Conservation (phyloP, 1,140 invertebrate species). For the Tenebrio molitor region DNA sequence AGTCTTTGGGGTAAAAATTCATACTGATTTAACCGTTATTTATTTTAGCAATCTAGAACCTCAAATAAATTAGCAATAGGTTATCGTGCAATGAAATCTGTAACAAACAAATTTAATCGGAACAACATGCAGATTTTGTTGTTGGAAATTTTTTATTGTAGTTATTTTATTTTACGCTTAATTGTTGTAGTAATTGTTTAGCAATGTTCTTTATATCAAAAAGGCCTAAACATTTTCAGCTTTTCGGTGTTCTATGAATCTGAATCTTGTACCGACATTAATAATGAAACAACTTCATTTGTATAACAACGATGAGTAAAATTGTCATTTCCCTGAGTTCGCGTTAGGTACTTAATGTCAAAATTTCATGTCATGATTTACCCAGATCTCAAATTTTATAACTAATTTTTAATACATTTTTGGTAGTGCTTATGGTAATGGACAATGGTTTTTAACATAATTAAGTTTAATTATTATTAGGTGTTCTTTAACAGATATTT, state of each 20-base stretch:
- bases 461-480: conserved; percentile 59
- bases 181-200: conserved; percentile 50
- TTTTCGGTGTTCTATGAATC: conserved; percentile 49
- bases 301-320: conserved; percentile 42
- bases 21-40: conserved; percentile 19
- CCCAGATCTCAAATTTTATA: conserved; percentile 60
- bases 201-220: conserved; percentile 42
- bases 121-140: conserved; percentile 37
- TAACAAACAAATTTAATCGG: conserved; percentile 10
- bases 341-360: conserved; percentile 60
- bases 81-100: conserved; percentile 33
- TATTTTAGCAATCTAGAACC: conserved; percentile 34
- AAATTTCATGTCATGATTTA: conserved; percentile 49
- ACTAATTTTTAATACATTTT: conserved; percentile 56
- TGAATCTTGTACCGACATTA: neutral
- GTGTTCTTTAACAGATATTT: conserved; percentile 63
- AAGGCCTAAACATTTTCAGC: conserved; percentile 50
- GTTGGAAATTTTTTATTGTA: conserved; percentile 30
- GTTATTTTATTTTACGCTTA: conserved; percentile 41
- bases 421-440: conserved; percentile 61
- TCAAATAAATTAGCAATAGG: conserved; percentile 37
- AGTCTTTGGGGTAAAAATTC: conserved; percentile 35
- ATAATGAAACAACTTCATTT: conserved; percentile 23
- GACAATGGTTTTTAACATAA: conserved; percentile 62
- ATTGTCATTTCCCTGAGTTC: conserved; percentile 37